Percentiles rank a stretch among this genome's conserved stretches.
Evolutionary conservation across 1,140 invertebrate genomes (phyloP).

Genomic region (Tetramorium parvispinum): DNA sequence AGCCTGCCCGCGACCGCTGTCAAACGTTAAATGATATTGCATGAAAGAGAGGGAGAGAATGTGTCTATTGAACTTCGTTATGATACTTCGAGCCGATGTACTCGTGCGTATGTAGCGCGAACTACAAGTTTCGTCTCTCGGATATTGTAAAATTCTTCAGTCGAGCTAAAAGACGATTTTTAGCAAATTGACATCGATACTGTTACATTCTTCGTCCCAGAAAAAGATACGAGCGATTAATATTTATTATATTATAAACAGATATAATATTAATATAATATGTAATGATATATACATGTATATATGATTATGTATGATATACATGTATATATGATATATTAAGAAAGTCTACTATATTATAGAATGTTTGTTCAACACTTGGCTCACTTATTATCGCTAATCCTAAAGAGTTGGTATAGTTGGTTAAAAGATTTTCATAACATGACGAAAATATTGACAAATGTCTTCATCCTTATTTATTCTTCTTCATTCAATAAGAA

Average conservation of each 20-base stretch:
- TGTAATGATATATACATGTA: background rate
- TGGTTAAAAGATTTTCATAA: background rate
- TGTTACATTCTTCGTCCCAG: conserved; percentile 35
- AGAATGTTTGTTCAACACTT: conserved; percentile 35
- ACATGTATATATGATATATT: background rate
- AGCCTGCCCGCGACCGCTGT: conserved; percentile 37
- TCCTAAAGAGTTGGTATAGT: background rate
- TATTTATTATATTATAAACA: conserved; percentile 12
- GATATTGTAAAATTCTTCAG: background rate
- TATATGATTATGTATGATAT: background rate
- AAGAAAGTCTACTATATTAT: conserved; percentile 1
- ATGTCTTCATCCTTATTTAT: background rate
- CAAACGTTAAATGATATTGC: conserved; percentile 35
- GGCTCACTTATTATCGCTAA: background rate
- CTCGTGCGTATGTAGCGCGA: background rate
- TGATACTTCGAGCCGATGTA: background rate
- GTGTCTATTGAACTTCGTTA: background rate
- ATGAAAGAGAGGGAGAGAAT: conserved; percentile 19
- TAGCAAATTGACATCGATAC: conserved; percentile 23
- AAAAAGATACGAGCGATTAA: conserved; percentile 1
- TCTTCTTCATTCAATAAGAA: background rate
- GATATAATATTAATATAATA: conserved; percentile 2
- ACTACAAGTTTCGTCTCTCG: background rate
- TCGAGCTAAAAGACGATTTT: background rate
- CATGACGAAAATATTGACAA: background rate